Evolutionary conservation across 2,888 invertebrate species (phyloP), one percentile per base, ranked within the genome.

Genomic region (Tethea ocularis): DNA sequence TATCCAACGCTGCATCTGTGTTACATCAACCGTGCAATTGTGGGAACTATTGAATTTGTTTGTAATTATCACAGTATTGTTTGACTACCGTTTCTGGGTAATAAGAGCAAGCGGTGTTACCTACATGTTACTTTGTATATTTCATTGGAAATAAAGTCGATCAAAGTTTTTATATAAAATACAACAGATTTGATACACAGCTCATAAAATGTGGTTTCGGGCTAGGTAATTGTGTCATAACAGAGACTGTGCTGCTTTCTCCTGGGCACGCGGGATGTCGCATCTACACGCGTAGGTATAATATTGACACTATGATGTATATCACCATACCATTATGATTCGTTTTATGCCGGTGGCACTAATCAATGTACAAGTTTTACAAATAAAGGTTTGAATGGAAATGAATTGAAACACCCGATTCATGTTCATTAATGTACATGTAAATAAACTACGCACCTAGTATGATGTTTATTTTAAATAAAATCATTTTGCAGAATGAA

Each of bases 11-110:
- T 68, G 71, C 74, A 82, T 83, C 77, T 78, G 75, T 61, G 66
- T 84, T 85, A 82, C 83, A 83, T 83, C 75, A 79, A 78, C 73
- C 73, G 69, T 74, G 74, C 75, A 68, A 77, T 80, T 83, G 85
- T 87, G 86, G 80, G 86, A 88, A 88, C 75, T 71, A 66, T 74
- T 72, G 69, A 68, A 74, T 72, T 71, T 72, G 64, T 66, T 75
- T 69, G 61, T 72, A 67, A 73, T 77, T 66, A 78, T 75, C 64
- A 70, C 68, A 62, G 69, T 70, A 75, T 77, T 80, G 77, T 78
- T 72, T 64, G 72, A 63, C 68, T 71, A 66, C 66, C 20, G 75
- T 77, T 78, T 78, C 74, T 79, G 73, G 75, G 80, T 84, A 82
- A 83, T 67, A 80, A 77, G 76, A 80, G 62, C 67, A 66, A 46